These are phyloP conservation scores for Chironomus riparius DNA, from an alignment of 2,888 invertebrate genomes.

Conservation along the genomic window DNA sequence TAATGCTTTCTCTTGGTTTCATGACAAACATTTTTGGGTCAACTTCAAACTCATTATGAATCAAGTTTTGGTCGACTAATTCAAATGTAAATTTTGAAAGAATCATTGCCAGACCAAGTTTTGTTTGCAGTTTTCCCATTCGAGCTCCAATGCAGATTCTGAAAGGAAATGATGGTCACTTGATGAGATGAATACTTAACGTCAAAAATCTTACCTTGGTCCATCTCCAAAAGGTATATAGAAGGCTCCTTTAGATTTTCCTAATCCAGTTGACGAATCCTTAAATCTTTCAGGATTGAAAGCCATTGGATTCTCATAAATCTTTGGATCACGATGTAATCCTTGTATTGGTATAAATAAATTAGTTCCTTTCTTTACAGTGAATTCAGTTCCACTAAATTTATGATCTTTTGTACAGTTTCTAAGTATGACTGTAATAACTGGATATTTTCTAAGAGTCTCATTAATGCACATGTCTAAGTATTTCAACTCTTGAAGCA, in stretches of 20 bases:
- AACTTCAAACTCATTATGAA: neutral
- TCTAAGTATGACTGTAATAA: neutral
- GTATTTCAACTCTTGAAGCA: neutral
- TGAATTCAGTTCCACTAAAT: slow-evolving; percentile 22
- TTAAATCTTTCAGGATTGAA: slow-evolving; percentile 17
- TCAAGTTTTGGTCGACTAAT: neutral
- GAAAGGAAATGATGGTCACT: no score
- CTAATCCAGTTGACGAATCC: neutral
- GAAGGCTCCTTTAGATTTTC: neutral
- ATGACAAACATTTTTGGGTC: neutral
- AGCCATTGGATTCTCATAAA: slow-evolving; percentile 13
- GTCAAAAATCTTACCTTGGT: neutral
- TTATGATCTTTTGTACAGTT: neutral
- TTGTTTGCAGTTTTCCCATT: slow-evolving; percentile 13
- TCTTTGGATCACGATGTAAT: slow-evolving; percentile 22
- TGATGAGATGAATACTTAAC: no score
- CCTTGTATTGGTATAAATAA: slow-evolving; percentile 5
- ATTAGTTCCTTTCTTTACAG: slow-evolving; percentile 30
- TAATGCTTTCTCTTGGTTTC: neutral
- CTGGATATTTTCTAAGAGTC: slow-evolving; percentile 10
- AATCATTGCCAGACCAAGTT: neutral
- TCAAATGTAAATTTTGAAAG: neutral
- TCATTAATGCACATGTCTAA: neutral
- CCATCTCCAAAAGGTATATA: neutral
- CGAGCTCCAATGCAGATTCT: slow-evolving; percentile 3